Conservation (phyloP, 1,140 invertebrate genomes). For the Holcopasites calliopsidis region DNA sequence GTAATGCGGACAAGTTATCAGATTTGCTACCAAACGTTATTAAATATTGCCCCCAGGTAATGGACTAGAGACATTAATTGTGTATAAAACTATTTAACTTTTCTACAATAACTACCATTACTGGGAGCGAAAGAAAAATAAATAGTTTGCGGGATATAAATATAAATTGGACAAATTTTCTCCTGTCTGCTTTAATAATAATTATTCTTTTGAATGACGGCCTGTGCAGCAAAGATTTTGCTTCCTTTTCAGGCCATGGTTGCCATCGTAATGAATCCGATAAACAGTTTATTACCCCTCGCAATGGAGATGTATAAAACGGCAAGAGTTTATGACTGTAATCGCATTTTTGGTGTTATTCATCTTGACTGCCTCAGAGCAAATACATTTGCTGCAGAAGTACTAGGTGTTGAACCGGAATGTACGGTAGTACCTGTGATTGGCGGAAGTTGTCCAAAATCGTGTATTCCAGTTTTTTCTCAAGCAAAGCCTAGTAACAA, state of each 20-base stretch:
- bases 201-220: no score
- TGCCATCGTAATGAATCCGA: conserved; percentile 81
- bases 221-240: background rate
- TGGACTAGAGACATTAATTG: background rate
- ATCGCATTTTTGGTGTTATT: conserved; percentile 89
- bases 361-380: conserved; percentile 88
- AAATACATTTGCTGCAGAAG: conserved; percentile 84
- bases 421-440: conserved; percentile 88
- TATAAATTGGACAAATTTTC: no score
- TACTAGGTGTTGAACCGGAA: conserved; percentile 82
- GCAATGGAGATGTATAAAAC: conserved; percentile 81
- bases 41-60: conserved; percentile 79
- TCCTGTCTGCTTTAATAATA: no score
- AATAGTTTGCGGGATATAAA: no score
- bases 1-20: conserved; percentile 77
- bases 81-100: background rate
- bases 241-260: conserved; percentile 78
- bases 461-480: conserved; percentile 91
- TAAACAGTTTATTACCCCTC: conserved; percentile 82
- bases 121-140: no score
- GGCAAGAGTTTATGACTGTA: conserved; percentile 84
- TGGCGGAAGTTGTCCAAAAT: conserved; percentile 89
- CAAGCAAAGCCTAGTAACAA: conserved; percentile 82
- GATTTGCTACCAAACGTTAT: conserved; percentile 78
- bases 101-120: no score